Conservation (phyloP, 2,797 vertebrate species). For the Paramormyrops hopkinsi region DNA sequence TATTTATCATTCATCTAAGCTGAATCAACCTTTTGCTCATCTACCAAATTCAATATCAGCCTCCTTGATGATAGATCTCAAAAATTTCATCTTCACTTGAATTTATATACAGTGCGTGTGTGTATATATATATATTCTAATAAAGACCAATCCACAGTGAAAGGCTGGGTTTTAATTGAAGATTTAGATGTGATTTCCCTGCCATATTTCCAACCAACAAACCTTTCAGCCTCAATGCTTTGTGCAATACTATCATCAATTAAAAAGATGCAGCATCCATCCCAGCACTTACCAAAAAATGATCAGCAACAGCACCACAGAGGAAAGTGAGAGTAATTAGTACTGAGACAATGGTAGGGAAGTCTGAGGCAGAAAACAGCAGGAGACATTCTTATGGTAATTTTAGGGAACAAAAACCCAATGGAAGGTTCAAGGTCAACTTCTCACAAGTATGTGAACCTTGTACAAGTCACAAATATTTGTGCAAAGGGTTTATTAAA, state of each 20-base stretch:
- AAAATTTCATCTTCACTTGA: not conserved
- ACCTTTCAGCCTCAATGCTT: not conserved
- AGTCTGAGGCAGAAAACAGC: not conserved
- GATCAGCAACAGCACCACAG: not conserved
- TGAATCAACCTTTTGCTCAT: constrained; percentile 22
- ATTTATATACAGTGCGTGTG: not conserved
- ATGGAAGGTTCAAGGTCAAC: not conserved
- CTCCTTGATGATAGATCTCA: not conserved
- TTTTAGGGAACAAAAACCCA: not conserved
- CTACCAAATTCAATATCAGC: not conserved
- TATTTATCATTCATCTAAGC: constrained; percentile 33
- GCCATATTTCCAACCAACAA: not conserved
- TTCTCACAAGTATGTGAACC: not conserved
- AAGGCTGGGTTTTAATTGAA: not conserved
- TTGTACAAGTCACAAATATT: not conserved
- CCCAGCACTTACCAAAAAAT: constrained; percentile 18
- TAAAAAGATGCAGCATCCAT: not conserved
- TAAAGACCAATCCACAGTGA: not conserved
- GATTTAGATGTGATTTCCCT: not conserved
- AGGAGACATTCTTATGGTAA: not conserved
- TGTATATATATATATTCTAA: not conserved
- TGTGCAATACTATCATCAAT: not conserved
- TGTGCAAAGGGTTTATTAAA: not conserved
- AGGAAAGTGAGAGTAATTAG: not conserved
- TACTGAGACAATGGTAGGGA: not conserved